A percentile compares a stretch with the other conserved stretches of the same genome.
Conservation (phyloP, 2,888 invertebrate genomes). For the Atethmia centrago region DNA sequence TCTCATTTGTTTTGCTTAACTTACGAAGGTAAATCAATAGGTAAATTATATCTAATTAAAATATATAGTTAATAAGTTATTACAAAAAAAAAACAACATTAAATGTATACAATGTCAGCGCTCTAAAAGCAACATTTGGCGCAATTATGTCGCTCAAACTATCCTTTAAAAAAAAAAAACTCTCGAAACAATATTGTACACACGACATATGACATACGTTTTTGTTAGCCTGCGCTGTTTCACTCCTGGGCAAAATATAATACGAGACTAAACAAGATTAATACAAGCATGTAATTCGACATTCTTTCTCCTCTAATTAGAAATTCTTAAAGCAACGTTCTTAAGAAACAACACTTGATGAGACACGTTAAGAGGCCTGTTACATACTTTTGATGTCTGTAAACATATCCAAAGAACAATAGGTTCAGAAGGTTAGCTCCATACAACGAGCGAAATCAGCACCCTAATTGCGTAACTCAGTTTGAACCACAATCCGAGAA, state of each 20-base stretch:
- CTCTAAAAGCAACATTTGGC: not conserved
- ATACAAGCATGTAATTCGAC: conserved; percentile 10
- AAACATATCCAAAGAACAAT: conserved; percentile 18
- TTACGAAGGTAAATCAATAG: too few relatives aligned
- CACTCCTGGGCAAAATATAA: not conserved
- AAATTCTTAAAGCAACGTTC: conserved; percentile 21
- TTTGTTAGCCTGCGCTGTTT: too few relatives aligned
- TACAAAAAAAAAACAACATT: not conserved
- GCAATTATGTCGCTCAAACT: not conserved
- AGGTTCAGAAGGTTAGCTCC: conserved; percentile 4
- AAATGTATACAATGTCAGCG: too few relatives aligned
- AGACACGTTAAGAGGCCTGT: conserved; percentile 19
- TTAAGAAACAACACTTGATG: conserved; percentile 16
- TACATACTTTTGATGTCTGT: conserved; percentile 26
- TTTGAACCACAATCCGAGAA: too few relatives aligned
- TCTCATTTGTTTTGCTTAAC: too few relatives aligned
- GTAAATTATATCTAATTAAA: too few relatives aligned
- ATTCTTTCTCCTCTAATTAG: conserved; percentile 31
- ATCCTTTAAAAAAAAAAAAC: too few relatives aligned
- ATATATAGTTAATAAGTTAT: not conserved
- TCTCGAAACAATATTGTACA: not conserved
- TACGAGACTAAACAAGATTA: conserved; percentile 5
- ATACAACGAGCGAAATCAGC: not conserved
- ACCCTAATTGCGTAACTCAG: too few relatives aligned
- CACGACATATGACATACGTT: not conserved